Conservation (phyloP, 2,797 vertebrate species). For the Glossophaga mutica region DNA sequence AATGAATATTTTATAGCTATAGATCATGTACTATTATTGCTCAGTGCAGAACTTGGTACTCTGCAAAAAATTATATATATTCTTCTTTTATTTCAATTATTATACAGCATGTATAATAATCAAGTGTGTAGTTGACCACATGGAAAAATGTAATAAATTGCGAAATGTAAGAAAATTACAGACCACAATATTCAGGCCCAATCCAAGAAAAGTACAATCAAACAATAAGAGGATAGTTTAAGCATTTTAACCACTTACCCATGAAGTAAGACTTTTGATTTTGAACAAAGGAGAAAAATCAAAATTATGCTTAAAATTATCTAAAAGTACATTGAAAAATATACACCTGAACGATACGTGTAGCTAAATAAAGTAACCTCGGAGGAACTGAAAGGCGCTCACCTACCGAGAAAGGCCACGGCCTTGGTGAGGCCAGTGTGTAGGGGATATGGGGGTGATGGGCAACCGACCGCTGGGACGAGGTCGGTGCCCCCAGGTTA, state of each 20-base stretch:
- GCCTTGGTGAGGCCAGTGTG: fast-evolving
- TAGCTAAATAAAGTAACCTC: fast-evolving
- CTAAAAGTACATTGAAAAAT: background rate
- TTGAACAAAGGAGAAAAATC: background rate
- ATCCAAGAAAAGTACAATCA: background rate
- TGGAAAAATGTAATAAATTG: background rate
- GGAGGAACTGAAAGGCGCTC: background rate
- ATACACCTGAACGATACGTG: background rate
- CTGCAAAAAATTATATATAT: background rate
- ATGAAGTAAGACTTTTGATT: background rate
- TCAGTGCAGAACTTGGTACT: background rate
- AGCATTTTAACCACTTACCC: background rate
- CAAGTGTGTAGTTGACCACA: background rate
- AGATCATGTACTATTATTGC: background rate
- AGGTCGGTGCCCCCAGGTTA: fast-evolving
- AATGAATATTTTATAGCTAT: background rate
- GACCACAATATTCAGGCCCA: background rate
- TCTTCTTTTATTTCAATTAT: background rate
- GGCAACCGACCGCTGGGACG: background rate
- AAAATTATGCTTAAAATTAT: background rate
- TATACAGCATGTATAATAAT: background rate
- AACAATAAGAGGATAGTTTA: background rate
- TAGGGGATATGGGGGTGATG: fast-evolving
- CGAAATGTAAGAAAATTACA: background rate
- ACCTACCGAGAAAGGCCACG: fast-evolving